Evolutionary conservation across 2,888 invertebrate genomes (phyloP).

Genomic region (Lasioglossum figueresi): DNA sequence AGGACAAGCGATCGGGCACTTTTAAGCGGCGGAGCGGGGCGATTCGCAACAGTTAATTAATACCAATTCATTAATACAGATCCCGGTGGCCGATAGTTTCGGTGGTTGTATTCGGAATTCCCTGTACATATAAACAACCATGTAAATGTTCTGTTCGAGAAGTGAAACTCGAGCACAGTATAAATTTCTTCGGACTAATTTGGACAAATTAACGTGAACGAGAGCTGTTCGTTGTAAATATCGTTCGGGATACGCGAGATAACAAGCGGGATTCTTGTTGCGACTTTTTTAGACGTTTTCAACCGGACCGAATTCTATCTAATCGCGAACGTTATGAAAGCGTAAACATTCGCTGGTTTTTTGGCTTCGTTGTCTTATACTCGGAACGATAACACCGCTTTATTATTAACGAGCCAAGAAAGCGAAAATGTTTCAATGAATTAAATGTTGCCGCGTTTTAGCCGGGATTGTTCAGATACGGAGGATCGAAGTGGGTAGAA

Average conservation of each 20-base stretch:
- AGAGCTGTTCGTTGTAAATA: neutral
- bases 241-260: conserved; percentile 1
- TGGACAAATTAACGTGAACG: neutral
- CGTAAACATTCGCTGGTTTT: neutral
- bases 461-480: neutral
- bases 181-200: conserved; percentile 1
- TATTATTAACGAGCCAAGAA: neutral
- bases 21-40: neutral
- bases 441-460: neutral
- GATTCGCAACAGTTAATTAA: conserved; percentile 6
- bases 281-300: neutral
- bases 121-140: too few relatives aligned
- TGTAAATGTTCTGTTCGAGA: neutral
- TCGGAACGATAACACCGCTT: neutral
- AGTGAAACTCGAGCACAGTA: neutral
- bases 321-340: conserved; percentile 9
- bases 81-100: conserved; percentile 5
- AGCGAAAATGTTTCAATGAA: neutral
- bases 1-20: neutral
- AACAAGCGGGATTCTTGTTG: neutral
- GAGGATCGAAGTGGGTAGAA: neutral
- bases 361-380: neutral
- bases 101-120: neutral
- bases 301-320: neutral
- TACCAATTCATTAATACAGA: conserved; percentile 10